Evolutionary conservation across 2,797 vertebrate genomes (phyloP), one percentile per base, ranked within the genome.

Genomic region (Anas georgica): DNA sequence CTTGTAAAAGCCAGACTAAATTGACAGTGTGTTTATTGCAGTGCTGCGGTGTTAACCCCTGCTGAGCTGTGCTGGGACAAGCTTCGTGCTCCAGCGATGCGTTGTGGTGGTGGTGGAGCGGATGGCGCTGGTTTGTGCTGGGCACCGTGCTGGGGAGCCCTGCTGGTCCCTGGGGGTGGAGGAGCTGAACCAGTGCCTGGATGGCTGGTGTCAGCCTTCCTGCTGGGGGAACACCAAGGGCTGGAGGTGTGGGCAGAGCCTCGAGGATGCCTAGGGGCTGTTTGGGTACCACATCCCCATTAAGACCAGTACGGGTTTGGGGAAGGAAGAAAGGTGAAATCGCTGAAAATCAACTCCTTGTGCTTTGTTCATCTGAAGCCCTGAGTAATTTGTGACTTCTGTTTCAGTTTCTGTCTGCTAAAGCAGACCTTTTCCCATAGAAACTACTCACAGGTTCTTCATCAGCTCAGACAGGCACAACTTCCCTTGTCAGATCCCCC

Each of bases 371-470:
- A 15, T 59, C 67, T 58, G 85, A 83, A 91, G 41, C 54, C 60
- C 73, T 41, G 9, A 75, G 79, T 62, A 83, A 46, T 90, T 81
- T 46, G 84, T 60, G 85, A 91, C 58, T 33, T 96, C 1, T 4
- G 69, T 90, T 91, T 86, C 87, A 68, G 17, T 90, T 35, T 68
- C 85, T 56, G 31, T 35, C 75, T 64, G 9, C 62, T 74, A 92
- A 54, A 85, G 73, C 58, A 75, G 58, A 58, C 10, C 18, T 56
- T 62, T 59, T 60, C 26, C 89, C 64, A 22, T 39, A 72, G 90
- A 86, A 90, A 93, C 91, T 91, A 70, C 94, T 83, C 85, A 70
- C 69, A 43, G 79, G 58, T 81, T 91, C 91, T 95, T 88, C 91
- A 39, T 12, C 84, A 93, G 89, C 95, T 93, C 26, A 46, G 91